Percentiles rank a stretch among this genome's conserved stretches.
phyloP scores from a whole-genome alignment of 2,113 vertebrate species.

The Isurus oxyrinchus region DNA sequence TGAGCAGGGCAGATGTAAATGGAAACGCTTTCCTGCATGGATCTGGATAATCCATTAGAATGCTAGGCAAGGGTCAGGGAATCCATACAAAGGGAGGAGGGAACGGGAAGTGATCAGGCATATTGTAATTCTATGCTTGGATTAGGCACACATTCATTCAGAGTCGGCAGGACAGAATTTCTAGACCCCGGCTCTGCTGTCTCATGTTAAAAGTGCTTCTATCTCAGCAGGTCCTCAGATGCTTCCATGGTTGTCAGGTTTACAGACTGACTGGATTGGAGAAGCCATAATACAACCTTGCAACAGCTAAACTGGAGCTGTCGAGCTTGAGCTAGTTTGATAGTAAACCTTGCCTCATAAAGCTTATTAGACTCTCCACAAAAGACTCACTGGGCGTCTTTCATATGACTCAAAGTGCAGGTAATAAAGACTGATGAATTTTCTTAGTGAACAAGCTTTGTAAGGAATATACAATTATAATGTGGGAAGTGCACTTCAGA shows the following conservation, averaged over 20 bases:
- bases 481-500: neutral
- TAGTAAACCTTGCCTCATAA: neutral
- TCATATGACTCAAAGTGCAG: neutral
- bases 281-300: neutral
- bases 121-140: constrained; percentile 24
- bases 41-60: constrained; percentile 6
- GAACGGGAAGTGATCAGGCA: neutral
- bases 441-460: neutral
- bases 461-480: neutral
- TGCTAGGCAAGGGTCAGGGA: constrained; percentile 15
- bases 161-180: neutral
- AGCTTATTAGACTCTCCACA: neutral
- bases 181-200: neutral
- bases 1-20: neutral
- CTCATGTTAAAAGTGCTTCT: neutral
- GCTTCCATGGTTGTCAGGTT: neutral
- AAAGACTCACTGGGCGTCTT: neutral
- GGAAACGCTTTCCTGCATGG: neutral
- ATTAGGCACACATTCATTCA: constrained; percentile 11
- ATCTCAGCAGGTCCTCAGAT: neutral
- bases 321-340: neutral
- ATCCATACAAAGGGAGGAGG: neutral
- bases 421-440: neutral
- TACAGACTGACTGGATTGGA: neutral
- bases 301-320: neutral